phyloP scores from a whole-genome alignment of 2,113 vertebrate species.

The Podarcis raffonei region DNA sequence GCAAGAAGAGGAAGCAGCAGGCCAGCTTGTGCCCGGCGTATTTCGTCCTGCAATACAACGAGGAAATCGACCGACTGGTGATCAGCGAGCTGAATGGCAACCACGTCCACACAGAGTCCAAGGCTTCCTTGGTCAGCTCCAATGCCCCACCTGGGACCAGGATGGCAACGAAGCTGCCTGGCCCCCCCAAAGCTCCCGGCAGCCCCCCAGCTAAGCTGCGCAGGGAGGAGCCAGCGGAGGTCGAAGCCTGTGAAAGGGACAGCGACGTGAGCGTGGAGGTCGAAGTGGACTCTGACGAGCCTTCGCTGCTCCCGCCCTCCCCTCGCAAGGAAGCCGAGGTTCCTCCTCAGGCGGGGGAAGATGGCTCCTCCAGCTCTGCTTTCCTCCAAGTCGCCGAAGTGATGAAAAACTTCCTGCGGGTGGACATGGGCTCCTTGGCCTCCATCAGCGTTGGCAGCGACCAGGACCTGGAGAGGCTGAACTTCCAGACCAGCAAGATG shows the following conservation, averaged over 20 bases:
- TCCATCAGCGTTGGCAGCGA: conserved; percentile 53
- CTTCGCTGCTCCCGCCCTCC: rapidly evolving
- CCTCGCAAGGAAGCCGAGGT: rapidly evolving
- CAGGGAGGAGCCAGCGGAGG: not conserved
- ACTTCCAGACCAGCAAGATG: conserved; percentile 71
- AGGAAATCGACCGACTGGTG: conserved; percentile 60
- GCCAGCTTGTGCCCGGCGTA: conserved; percentile 61
- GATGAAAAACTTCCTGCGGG: conserved; percentile 61
- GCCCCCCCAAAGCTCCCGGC: not conserved
- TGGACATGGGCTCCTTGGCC: conserved; percentile 60
- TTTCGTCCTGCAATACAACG: conserved; percentile 63
- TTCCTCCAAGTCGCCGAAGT: conserved; percentile 54
- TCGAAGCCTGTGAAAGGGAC: rapidly evolving
- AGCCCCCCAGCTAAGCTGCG: conserved; percentile 1
- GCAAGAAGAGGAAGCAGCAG: conserved; percentile 41
- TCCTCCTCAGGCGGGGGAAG: conserved; percentile 2
- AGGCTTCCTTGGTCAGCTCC: not conserved
- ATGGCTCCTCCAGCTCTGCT: conserved; percentile 20
- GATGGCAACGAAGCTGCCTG: not conserved
- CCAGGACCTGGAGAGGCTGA: conserved; percentile 58
- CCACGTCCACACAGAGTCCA: conserved; percentile 51
- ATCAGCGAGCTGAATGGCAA: conserved; percentile 64
- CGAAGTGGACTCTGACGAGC: rapidly evolving
- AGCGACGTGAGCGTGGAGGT: rapidly evolving
- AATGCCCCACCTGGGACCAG: not conserved